A percentile compares a stretch with the other conserved stretches of the same genome.
Conservation (phyloP, 2,888 invertebrate genomes). For the Agrilus biguttatus region DNA sequence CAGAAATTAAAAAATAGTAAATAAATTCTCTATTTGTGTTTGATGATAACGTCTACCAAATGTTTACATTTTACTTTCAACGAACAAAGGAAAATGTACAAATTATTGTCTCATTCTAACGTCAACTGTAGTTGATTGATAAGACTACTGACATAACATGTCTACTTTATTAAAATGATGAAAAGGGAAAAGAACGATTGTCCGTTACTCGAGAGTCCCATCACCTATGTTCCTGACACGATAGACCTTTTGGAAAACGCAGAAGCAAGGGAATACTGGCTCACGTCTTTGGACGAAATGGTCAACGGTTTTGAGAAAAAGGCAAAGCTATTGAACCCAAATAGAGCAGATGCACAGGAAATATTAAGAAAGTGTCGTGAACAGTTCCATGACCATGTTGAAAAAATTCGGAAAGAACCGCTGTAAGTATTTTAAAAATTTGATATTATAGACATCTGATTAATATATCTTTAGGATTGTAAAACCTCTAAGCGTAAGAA, state of each 20-base stretch:
- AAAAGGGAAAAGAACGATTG: conserved; percentile 35
- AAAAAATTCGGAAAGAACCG: conserved; percentile 61
- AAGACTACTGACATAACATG: no score
- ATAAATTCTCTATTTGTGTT: no score
- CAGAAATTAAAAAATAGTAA: no score
- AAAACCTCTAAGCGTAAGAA: conserved; percentile 76
- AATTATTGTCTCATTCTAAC: no score
- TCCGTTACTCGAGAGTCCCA: conserved; percentile 62
- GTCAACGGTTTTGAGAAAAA: conserved; percentile 72
- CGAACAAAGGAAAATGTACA: no score
- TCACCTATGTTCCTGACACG: conserved; percentile 79
- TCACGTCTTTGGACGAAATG: conserved; percentile 76
- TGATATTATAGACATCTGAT: background rate
- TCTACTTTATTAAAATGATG: conserved; percentile 4
- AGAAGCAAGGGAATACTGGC: conserved; percentile 84
- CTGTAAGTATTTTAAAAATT: conserved; percentile 42
- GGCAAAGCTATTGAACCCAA: conserved; percentile 65
- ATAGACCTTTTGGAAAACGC: conserved; percentile 75
- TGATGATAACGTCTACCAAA: no score
- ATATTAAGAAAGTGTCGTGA: conserved; percentile 71
- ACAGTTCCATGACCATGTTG: conserved; percentile 67
- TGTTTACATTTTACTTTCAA: no score
- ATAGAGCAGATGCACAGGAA: conserved; percentile 58
- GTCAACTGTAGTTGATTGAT: no score
- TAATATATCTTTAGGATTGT: conserved; percentile 15